Base-by-base conservation (phyloP, 2,797 vertebrate species). In the Eulemur rubriventer region DNA sequence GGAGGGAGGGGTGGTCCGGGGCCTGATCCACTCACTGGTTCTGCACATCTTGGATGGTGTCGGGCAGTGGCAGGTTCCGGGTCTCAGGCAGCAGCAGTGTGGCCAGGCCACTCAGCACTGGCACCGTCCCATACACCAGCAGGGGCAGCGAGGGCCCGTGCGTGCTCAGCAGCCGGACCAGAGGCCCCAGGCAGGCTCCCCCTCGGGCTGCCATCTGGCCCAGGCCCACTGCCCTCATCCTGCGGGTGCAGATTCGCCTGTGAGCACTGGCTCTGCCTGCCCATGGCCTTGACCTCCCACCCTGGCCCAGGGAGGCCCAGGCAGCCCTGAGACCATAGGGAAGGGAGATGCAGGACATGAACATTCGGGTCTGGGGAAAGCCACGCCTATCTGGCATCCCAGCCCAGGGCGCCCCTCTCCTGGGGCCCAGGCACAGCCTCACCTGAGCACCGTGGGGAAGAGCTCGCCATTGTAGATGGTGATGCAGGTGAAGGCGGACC, bases 71-170 rank as follows among this genome's bases (percentile, higher is more conserved):
- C 41, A 97, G 76, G 61, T 98, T 98, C 55, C 98, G 98, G 4
- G 99, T 99, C 96, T 99, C 99, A 0, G 99, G 99, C 17, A 99
- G 99, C 91, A 99, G 98, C n/a, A 98, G 55, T 0, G 98, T 98
- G 0, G 98, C 97, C 65, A 99, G 76, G n/a, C 99, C 99, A 0
- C 98, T 98, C 18, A 99, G 4, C 89, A 99, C 96, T 0, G 99
- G 98, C 12, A 97, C 98, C 0, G 95, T 97, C n/a, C 99, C 99
- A 0, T 99, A 99, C 35, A 99, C 98, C 28, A 99, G 73, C 93
- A 99, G 99, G 0, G 99, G 99, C 9, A 99, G 78, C 94, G 98
- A 99, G 4, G 97, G 78, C 3, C 97, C 12, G 8, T 96, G 59
- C 24, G 98, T 98, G 0, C 97, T 96, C 0, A 97, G 63, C 69